phyloP scores from a whole-genome alignment of 2,113 vertebrate species.

The Gallinago media region DNA sequence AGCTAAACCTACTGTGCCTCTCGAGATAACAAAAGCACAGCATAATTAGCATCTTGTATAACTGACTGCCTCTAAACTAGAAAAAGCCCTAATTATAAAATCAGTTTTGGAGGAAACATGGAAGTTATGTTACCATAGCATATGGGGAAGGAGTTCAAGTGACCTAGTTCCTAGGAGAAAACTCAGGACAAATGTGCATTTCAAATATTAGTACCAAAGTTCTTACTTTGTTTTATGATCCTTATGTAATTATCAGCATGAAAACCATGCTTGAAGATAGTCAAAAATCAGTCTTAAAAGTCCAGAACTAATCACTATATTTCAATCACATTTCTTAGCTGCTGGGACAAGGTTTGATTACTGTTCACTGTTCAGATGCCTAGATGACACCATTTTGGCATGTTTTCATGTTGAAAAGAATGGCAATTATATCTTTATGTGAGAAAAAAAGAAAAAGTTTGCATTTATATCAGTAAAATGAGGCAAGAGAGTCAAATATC shows the following conservation, averaged over 20 bases:
- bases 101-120: neutral
- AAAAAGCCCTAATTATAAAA: neutral
- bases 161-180: neutral
- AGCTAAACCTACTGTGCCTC: neutral
- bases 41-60: neutral
- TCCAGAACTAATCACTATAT: neutral
- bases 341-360: neutral
- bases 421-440: neutral
- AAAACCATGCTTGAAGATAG: neutral
- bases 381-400: neutral
- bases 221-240: neutral
- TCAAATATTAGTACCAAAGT: neutral
- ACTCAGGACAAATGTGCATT: neutral
- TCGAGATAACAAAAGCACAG: neutral
- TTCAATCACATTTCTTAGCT: neutral
- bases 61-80: neutral
- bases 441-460: neutral
- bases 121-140: neutral
- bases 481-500: neutral
- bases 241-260: neutral
- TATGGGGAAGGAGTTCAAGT: neutral
- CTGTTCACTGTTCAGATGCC: neutral
- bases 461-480: neutral
- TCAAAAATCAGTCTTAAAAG: neutral
- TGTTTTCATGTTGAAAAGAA: neutral